A percentile compares a stretch with the other conserved stretches of the same genome.
Conservation (phyloP, 1,140 invertebrate genomes). For the Micrasema longulum region DNA sequence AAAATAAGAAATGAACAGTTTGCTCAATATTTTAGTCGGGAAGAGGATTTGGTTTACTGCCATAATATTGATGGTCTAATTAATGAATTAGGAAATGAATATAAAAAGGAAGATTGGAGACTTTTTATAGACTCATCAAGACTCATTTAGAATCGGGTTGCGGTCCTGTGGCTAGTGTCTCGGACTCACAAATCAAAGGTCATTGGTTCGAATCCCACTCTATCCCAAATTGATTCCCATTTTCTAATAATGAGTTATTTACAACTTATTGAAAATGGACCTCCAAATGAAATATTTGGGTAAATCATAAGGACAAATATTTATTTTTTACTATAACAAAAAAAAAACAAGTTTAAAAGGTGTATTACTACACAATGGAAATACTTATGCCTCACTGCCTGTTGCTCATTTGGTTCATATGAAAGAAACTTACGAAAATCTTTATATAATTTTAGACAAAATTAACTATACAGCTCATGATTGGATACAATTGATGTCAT, state of each 20-base stretch:
- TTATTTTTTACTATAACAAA: too few species aligned
- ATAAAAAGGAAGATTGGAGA: not conserved
- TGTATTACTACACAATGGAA: not conserved
- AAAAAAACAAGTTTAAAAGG: not conserved
- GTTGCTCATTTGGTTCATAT: not conserved
- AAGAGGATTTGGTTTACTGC: not conserved
- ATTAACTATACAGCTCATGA: not conserved
- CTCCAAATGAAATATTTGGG: too few species aligned
- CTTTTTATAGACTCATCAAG: conserved; percentile 1
- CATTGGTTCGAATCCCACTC: too few species aligned
- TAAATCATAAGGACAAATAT: too few species aligned
- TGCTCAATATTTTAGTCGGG: not conserved
- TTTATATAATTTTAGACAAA: not conserved
- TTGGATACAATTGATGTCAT: too few species aligned
- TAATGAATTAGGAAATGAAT: not conserved
- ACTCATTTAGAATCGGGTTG: too few species aligned
- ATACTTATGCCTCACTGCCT: not conserved
- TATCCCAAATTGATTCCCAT: too few species aligned
- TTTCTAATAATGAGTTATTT: too few species aligned
- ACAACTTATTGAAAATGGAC: too few species aligned
- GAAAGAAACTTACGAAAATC: not conserved
- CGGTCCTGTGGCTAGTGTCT: too few species aligned
- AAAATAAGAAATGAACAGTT: not conserved
- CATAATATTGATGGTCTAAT: not conserved
- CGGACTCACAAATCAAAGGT: too few species aligned